Conservation (phyloP, 2,888 invertebrate genomes). For the Meandrusa payeni region DNA sequence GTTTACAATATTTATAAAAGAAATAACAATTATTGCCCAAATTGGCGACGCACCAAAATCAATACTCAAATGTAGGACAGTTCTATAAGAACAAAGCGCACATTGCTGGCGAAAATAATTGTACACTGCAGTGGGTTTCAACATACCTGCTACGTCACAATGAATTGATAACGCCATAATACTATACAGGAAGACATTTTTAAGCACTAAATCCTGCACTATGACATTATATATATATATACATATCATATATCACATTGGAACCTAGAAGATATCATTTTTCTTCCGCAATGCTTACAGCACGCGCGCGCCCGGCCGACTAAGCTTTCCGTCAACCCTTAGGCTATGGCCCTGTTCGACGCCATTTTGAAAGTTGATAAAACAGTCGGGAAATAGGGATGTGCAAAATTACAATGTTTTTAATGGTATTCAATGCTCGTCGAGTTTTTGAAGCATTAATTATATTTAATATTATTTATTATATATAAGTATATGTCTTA, state of each 20-base stretch:
- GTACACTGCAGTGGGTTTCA: too few relatives aligned
- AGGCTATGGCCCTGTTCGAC: conserved; percentile 27
- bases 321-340: conserved; percentile 37
- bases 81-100: not conserved
- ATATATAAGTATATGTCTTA: too few relatives aligned
- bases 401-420: too few relatives aligned
- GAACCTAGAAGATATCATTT: conserved; percentile 10
- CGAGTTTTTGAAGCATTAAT: too few relatives aligned
- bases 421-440: too few relatives aligned
- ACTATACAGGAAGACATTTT: conserved; percentile 18
- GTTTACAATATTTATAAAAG: too few relatives aligned
- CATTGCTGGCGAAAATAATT: too few relatives aligned
- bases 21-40: too few relatives aligned
- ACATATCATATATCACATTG: conserved; percentile 3
- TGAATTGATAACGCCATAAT: not conserved
- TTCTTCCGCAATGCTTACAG: conserved; percentile 27
- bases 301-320: conserved; percentile 37
- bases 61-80: conserved; percentile 5
- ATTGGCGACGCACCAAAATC: not conserved
- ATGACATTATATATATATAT: conserved; percentile 12
- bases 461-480: too few relatives aligned
- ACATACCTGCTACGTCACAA: conserved; percentile 6
- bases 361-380: conserved; percentile 32
- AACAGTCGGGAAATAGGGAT: not conserved
- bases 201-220: conserved; percentile 3